phyloP scores from a whole-genome alignment of 30 jellyfish, hydroid and myxozoan species.

The Hydractinia echinata region DNA sequence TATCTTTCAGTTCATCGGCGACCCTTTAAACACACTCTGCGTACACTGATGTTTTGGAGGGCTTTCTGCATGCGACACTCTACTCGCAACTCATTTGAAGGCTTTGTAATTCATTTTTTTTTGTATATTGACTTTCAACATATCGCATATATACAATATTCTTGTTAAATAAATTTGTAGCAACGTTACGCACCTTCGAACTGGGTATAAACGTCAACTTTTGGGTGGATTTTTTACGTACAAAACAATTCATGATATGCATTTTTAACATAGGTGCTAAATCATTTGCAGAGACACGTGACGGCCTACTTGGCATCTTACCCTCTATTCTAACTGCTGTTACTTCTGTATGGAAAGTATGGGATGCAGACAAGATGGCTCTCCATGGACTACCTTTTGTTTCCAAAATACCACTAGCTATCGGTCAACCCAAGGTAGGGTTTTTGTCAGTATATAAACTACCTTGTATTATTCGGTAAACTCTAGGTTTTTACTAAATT shows the following conservation, averaged over 20 bases:
- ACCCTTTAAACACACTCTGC: too few species aligned
- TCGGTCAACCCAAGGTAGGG: conserved; percentile 72
- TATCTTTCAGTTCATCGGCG: too few species aligned
- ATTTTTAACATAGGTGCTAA: conserved; percentile 45
- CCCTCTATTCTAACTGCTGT: conserved; percentile 71
- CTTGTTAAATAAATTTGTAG: not conserved
- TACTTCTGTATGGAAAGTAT: conserved; percentile 67
- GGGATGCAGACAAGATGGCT: conserved; percentile 49
- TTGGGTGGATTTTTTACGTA: not conserved
- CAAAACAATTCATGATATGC: not conserved
- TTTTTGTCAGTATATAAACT: not conserved
- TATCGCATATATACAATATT: not conserved
- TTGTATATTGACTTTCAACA: too few species aligned
- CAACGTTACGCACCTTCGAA: not conserved
- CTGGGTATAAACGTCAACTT: not conserved
- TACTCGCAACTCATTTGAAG: too few species aligned
- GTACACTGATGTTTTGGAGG: too few species aligned
- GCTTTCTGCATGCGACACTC: too few species aligned
- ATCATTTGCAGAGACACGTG: conserved; percentile 70
- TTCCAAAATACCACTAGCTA: conserved; percentile 49
- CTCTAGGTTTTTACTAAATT: too few species aligned
- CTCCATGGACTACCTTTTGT: conserved; percentile 17
- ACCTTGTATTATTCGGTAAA: too few species aligned
- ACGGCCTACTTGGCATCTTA: conserved; percentile 67
- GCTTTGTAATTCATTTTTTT: too few species aligned